Percentiles rank a stretch among this genome's conserved stretches.
Evolutionary conservation across 2,888 invertebrate genomes (phyloP).

Genomic region (Drosophila barbarae): DNA sequence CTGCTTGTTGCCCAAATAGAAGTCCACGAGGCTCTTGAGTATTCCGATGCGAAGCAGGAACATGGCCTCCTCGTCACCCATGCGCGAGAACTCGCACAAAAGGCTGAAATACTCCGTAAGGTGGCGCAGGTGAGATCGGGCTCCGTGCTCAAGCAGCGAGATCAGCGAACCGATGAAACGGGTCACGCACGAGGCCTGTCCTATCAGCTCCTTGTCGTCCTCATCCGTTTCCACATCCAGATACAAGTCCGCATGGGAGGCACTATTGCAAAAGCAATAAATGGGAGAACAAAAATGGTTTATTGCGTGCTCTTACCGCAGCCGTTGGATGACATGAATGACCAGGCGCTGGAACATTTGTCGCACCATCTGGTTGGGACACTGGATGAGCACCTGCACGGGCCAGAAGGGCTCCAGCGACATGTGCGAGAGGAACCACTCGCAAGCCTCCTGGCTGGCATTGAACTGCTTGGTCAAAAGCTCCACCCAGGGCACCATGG

Average conservation of each 20-base stretch:
- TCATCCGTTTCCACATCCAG: conserved; percentile 81
- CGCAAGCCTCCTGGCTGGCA: conserved; percentile 91
- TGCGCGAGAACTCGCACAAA: conserved; percentile 94
- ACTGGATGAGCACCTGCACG: conserved; percentile 95
- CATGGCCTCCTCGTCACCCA: conserved; percentile 95
- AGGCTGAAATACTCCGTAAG: conserved; percentile 95
- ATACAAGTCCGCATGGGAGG: conserved; percentile 83
- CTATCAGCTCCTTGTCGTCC: conserved; percentile 81
- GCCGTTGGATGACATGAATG: conserved; percentile 95
- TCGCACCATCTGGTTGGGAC: conserved; percentile 97
- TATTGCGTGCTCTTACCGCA: conserved; percentile 82
- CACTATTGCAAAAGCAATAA: conserved; percentile 68
- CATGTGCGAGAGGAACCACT: conserved; percentile 96
- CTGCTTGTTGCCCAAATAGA: conserved; percentile 91
- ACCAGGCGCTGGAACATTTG: conserved; percentile 98
- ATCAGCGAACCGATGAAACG: conserved; percentile 94
- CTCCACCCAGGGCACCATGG: conserved; percentile 98
- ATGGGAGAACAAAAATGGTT: not conserved
- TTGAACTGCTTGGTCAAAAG: conserved; percentile 96
- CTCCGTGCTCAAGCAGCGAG: conserved; percentile 92
- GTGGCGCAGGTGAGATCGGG: conserved; percentile 91
- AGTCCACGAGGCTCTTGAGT: conserved; percentile 93
- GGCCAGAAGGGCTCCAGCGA: conserved; percentile 97
- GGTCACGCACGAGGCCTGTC: conserved; percentile 93
- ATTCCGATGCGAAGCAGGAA: conserved; percentile 93